Evolutionary conservation across 2,797 vertebrate genomes (phyloP).

Genomic region (Acomys russatus): DNA sequence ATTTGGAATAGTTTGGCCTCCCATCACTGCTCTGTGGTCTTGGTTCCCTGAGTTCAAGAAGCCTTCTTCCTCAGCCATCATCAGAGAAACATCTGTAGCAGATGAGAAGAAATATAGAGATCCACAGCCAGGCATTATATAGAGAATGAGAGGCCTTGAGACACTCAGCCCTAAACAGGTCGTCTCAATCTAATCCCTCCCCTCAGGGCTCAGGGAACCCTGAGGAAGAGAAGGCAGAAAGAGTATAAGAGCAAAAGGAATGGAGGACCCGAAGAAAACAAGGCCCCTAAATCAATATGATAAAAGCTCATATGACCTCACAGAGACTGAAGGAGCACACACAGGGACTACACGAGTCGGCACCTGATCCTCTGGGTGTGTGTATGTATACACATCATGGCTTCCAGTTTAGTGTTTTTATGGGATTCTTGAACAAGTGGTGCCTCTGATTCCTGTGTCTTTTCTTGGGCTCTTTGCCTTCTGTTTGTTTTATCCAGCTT

Average conservation of each 20-base stretch:
- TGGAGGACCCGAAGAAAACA: not conserved
- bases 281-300: not conserved
- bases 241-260: not conserved
- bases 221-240: not conserved
- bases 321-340: not conserved
- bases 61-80: not conserved
- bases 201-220: not conserved
- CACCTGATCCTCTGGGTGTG: not conserved
- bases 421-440: not conserved
- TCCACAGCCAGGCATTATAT: not conserved
- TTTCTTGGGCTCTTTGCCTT: not conserved
- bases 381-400: not conserved
- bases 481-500: not conserved
- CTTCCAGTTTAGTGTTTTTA: not conserved
- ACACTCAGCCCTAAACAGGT: not conserved
- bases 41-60: not conserved
- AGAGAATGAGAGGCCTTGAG: not conserved
- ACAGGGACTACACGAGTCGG: not conserved
- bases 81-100: not conserved
- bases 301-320: not conserved
- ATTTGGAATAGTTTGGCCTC: conserved; percentile 11
- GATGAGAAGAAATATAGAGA: not conserved
- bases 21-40: not conserved
- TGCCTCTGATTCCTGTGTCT: not conserved
- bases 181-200: not conserved